phyloP scores from a whole-genome alignment of 2,113 vertebrate species.

The Engraulis encrasicolus region DNA sequence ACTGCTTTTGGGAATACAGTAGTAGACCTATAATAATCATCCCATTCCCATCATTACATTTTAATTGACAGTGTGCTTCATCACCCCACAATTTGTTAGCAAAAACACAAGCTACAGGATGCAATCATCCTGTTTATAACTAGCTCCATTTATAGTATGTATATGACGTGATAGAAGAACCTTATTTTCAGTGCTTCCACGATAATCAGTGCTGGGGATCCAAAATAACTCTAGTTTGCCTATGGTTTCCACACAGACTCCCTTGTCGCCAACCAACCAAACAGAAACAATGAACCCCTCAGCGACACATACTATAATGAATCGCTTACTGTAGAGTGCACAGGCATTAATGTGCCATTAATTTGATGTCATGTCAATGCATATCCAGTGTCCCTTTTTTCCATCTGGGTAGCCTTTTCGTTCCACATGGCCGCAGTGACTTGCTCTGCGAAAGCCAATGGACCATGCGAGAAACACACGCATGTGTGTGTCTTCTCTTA shows the following conservation, averaged over 20 bases:
- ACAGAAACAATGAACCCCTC: background rate
- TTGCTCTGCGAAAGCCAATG: background rate
- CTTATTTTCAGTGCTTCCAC: no score
- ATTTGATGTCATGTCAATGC: background rate
- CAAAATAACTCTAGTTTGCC: background rate
- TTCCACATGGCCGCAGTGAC: background rate
- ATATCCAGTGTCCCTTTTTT: background rate
- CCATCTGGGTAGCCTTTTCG: background rate
- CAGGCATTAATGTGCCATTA: background rate
- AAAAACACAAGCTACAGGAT: no score
- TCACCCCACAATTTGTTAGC: no score
- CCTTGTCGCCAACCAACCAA: background rate
- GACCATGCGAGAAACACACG: background rate
- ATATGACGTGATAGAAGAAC: no score
- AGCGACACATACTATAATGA: background rate
- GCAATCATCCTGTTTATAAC: no score
- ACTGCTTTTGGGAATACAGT: no score
- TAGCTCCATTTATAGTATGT: no score
- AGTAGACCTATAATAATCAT: no score
- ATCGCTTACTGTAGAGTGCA: background rate
- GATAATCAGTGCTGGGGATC: background rate
- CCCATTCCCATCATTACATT: no score
- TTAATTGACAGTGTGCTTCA: no score
- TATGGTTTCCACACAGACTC: background rate
- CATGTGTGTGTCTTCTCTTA: background rate